Conservation (phyloP, 2,888 invertebrate species). For the Balanococcus diminutus region DNA sequence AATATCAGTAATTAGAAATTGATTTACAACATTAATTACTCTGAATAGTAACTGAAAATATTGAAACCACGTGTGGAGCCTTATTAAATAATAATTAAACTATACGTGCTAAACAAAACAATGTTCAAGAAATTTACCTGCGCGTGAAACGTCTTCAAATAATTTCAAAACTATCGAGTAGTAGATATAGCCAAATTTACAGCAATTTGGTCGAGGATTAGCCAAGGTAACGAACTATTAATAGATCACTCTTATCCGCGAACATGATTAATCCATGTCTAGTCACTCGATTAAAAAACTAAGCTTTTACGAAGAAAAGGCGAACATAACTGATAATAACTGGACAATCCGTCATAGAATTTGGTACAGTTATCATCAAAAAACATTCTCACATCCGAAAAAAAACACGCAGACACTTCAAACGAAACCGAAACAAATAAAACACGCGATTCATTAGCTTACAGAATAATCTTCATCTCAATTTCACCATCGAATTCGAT, state of each 20-base stretch:
- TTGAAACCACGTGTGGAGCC: not conserved
- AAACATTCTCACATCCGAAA: not conserved
- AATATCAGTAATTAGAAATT: too few species aligned
- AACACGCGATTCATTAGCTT: not conserved
- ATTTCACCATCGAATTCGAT: not conserved
- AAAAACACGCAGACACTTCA: not conserved
- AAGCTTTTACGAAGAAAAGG: not conserved
- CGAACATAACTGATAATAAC: not conserved
- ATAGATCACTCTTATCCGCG: conserved; percentile 14
- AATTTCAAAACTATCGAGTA: not conserved
- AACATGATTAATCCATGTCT: conserved; percentile 32
- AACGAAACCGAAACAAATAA: not conserved
- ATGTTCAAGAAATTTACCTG: not conserved
- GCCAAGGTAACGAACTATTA: conserved; percentile 47
- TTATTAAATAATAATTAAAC: not conserved
- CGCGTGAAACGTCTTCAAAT: not conserved
- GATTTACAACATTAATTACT: too few species aligned
- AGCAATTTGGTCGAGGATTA: not conserved
- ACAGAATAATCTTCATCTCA: not conserved
- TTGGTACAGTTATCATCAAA: not conserved
- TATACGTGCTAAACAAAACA: not conserved
- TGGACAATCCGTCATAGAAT: not conserved
- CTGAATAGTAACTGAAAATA: not conserved
- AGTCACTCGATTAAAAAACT: not conserved
- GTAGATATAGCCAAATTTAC: not conserved